Percentiles rank a stretch among this genome's conserved stretches.
Conservation (phyloP, 1,140 invertebrate genomes). For the Anoplophora glabripennis region DNA sequence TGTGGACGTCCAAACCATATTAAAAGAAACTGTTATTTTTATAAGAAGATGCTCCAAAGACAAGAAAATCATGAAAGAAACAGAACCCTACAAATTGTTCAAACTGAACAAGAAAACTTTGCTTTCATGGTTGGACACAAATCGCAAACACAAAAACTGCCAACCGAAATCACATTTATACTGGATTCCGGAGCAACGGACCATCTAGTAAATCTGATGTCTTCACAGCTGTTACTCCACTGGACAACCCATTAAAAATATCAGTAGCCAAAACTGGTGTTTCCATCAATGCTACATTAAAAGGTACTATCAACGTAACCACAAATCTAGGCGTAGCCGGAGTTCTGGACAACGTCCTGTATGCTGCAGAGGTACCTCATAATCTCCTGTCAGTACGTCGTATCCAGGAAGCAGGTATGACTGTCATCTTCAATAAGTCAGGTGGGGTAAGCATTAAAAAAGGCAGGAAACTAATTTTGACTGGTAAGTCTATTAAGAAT, state of each 20-base stretch:
- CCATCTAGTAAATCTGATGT: conserved; percentile 16
- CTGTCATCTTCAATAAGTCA: conserved; percentile 34
- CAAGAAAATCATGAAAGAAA: neutral
- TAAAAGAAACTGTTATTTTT: conserved; percentile 14
- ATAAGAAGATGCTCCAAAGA: conserved; percentile 13
- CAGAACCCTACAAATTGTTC: neutral
- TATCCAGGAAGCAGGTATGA: conserved; percentile 39
- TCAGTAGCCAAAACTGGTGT: conserved; percentile 15
- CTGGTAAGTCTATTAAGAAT: conserved; percentile 39
- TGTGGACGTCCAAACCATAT: conserved; percentile 17
- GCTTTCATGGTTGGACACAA: conserved; percentile 5
- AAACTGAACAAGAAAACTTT: neutral
- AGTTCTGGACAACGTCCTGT: conserved; percentile 15
- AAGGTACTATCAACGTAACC: conserved; percentile 13
- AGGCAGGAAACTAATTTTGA: conserved; percentile 29
- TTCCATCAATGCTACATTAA: conserved; percentile 4
- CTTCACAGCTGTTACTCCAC: conserved; percentile 1
- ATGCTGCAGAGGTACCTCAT: conserved; percentile 25
- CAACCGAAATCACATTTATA: conserved; percentile 7
- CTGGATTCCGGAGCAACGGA: conserved; percentile 24
- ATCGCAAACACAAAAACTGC: neutral
- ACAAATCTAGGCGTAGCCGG: conserved; percentile 12
- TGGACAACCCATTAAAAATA: conserved; percentile 14
- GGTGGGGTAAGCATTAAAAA: conserved; percentile 35
- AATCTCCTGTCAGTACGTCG: conserved; percentile 41